Percentiles rank a stretch among this genome's conserved stretches.
Evolutionary conservation across 2,888 invertebrate genomes (phyloP).

Genomic region (Nephrotoma flavescens): DNA sequence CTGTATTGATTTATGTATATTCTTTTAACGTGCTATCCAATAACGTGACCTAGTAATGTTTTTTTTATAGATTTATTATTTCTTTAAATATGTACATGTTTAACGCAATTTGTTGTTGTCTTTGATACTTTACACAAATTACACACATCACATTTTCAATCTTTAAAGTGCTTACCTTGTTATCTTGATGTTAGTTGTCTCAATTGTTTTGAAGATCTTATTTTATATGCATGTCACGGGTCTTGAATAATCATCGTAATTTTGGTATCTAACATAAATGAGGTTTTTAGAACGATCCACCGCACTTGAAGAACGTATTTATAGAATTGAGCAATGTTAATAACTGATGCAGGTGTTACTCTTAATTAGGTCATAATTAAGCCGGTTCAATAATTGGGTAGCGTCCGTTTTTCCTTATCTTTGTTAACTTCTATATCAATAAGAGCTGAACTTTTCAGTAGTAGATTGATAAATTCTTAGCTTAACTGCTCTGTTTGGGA

Average conservation of each 20-base stretch:
- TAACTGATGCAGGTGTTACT: no score
- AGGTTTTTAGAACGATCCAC: neutral
- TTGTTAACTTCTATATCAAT: no score
- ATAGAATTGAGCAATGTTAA: no score
- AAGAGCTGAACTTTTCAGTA: no score
- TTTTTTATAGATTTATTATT: neutral
- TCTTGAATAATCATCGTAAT: neutral
- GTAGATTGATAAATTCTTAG: no score
- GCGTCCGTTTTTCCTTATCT: no score
- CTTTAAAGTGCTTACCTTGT: neutral
- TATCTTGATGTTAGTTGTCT: neutral
- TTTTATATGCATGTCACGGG: neutral
- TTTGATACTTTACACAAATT: neutral
- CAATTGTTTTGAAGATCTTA: neutral
- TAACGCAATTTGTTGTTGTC: neutral
- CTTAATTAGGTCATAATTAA: no score
- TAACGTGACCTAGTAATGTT: neutral
- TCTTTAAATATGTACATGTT: neutral
- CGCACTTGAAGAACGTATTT: no score
- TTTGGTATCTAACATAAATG: neutral
- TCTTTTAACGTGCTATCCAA: neutral
- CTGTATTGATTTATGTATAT: neutral
- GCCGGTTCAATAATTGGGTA: no score
- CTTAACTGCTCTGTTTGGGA: no score
- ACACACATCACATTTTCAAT: neutral